Evolutionary conservation across 2,113 vertebrate species (phyloP), one percentile per base, ranked within the genome.

Genomic region (Anser brachyrhynchus): DNA sequence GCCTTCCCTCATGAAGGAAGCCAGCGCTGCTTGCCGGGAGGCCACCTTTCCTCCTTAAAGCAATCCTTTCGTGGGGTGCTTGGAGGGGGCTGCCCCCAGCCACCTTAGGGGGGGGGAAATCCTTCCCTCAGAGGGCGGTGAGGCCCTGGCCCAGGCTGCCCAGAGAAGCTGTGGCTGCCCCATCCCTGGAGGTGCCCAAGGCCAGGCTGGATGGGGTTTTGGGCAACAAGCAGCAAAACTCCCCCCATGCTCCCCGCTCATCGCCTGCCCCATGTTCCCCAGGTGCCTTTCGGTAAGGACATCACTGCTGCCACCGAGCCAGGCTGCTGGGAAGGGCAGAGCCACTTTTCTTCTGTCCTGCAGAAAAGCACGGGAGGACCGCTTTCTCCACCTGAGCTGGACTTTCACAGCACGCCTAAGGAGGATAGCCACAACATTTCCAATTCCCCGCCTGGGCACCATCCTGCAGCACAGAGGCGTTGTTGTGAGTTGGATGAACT

Each of bases 401-500:
- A n/a, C 14, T 86, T 57, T 61, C 71, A 52, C 25, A 61, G 37
- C 52, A 77, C 44, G 31, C 37, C 59, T 35, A 44, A 73, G 59
- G 46, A 73, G 41, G 69, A 67, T 4, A 2, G 13, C 20, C 13
- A n/a, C 25, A n/a, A 21, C 41, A 15, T 19, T 41, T n/a, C 54
- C 75, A 37, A 58, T 62, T 26, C 10, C 28, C 52, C 52, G 67
- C 70, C 65, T 21, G 31, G 44, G 18, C 41, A 64, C 28, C 8
- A 2, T 23, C 75, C 64, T 1, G 0, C 4, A 2, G 39, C 71
- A 58, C 17, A 1, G 8, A n/a, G 61, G 57, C 3, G 62, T 16
- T 0, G 1, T 31, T 35, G 20, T 0, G 0, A 25, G n/a, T 35
- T 5, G 11, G 25, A 39, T 29, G 29, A 86, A 37, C 26, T n/a